phyloP scores from a whole-genome alignment of 2,888 invertebrate species.

The Mamestra brassicae region DNA sequence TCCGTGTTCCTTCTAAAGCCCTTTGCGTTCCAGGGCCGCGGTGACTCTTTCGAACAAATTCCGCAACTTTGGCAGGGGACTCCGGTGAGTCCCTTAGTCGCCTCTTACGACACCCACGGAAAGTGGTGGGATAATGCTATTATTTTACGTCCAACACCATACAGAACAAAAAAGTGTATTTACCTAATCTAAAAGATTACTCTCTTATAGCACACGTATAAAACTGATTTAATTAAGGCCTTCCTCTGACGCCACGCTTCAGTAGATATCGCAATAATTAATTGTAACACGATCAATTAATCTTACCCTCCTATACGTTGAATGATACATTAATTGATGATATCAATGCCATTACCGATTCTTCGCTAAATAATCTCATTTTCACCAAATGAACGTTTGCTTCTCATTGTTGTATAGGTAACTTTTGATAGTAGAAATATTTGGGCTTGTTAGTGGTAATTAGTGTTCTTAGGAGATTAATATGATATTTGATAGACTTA shows the following conservation, averaged over 20 bases:
- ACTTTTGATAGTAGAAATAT: background rate
- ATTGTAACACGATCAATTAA: slow-evolving; percentile 47
- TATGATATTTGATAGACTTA: background rate
- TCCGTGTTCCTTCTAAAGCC: too few relatives aligned
- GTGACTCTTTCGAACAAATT: too few relatives aligned
- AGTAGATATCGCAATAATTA: slow-evolving; percentile 35
- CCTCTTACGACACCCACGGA: too few relatives aligned
- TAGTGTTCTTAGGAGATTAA: slow-evolving; percentile 2
- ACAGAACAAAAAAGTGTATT: background rate
- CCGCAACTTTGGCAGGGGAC: too few relatives aligned
- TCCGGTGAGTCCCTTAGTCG: too few relatives aligned
- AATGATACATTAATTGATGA: slow-evolving; percentile 42
- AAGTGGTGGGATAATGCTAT: too few relatives aligned
- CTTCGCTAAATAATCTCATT: slow-evolving; percentile 30
- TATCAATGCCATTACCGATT: slow-evolving; percentile 30
- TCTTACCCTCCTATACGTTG: slow-evolving; percentile 28
- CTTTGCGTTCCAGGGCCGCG: too few relatives aligned
- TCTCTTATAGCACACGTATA: background rate
- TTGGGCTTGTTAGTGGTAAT: background rate
- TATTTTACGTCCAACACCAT: too few relatives aligned
- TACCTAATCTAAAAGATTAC: background rate
- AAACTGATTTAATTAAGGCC: slow-evolving; percentile 12
- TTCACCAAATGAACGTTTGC: slow-evolving; percentile 12
- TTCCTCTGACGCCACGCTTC: slow-evolving; percentile 5
- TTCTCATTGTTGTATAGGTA: background rate